Conservation (phyloP, 2,797 vertebrate genomes). For the Lutra lutra region DNA sequence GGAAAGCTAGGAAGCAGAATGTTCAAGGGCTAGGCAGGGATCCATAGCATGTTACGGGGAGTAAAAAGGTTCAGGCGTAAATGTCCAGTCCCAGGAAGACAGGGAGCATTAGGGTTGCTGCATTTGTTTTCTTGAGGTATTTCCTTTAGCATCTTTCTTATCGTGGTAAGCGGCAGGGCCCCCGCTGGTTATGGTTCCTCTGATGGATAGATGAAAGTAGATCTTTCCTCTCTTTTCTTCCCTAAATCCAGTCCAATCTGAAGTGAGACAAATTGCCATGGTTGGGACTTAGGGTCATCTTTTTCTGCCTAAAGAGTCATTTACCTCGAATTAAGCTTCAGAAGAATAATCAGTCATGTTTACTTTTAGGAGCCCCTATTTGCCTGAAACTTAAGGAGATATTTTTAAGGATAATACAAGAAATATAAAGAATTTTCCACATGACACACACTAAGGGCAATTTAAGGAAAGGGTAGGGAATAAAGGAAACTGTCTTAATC, state of each 20-base stretch:
- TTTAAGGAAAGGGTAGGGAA: not conserved
- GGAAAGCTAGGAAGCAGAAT: not conserved
- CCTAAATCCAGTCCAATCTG: not conserved
- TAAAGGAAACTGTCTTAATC: not conserved
- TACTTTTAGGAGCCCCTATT: not conserved
- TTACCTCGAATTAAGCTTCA: slow-evolving; percentile 45
- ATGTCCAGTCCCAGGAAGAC: not conserved
- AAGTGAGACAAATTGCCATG: not conserved
- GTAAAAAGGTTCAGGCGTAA: not conserved
- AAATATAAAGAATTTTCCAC: slow-evolving; percentile 31
- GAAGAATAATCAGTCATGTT: slow-evolving; percentile 27
- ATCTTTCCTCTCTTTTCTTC: not conserved
- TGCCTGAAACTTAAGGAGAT: not conserved
- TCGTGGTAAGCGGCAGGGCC: not conserved
- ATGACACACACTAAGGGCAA: not conserved
- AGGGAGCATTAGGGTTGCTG: not conserved
- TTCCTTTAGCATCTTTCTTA: not conserved
- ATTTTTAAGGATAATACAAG: slow-evolving; percentile 34
- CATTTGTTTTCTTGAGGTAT: not conserved
- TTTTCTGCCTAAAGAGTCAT: not conserved
- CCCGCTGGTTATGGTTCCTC: not conserved
- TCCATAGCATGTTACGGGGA: not conserved
- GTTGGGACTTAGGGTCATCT: not conserved
- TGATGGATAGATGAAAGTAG: not conserved
- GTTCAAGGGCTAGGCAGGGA: not conserved